Conservation (phyloP, 2,888 invertebrate genomes). For the Baronia brevicornis region DNA sequence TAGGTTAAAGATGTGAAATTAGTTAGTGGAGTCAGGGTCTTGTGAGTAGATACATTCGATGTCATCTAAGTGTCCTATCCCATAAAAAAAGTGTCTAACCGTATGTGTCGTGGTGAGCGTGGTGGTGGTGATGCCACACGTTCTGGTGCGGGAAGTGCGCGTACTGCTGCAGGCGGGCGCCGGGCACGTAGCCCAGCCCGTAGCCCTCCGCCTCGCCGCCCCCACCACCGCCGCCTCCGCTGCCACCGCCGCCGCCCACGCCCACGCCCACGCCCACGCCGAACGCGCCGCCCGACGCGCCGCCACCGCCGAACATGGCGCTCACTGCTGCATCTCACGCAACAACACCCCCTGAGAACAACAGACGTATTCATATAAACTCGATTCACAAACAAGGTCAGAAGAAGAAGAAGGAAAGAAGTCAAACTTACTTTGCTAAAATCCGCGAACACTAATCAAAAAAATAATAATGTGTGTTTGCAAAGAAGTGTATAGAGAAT, state of each 20-base stretch:
- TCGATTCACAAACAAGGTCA: neutral
- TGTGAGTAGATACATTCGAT: neutral
- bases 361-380: too few species aligned
- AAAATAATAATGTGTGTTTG: too few species aligned
- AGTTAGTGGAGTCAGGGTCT: too few species aligned
- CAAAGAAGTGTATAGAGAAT: too few species aligned
- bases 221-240: slow-evolving; percentile 33
- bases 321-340: slow-evolving; percentile 12
- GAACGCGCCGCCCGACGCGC: slow-evolving; percentile 30
- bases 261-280: slow-evolving; percentile 33
- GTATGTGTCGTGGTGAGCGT: slow-evolving; percentile 56
- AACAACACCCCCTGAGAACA: neutral
- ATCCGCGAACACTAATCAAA: too few species aligned
- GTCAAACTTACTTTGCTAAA: too few species aligned
- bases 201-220: slow-evolving; percentile 52
- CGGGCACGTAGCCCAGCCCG: slow-evolving; percentile 56
- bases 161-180: slow-evolving; percentile 61
- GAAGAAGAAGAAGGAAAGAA: neutral
- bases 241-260: slow-evolving; percentile 38
- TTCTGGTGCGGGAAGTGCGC: slow-evolving; percentile 68
- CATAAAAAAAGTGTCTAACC: slow-evolving; percentile 39
- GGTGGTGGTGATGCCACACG: slow-evolving; percentile 63
- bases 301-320: slow-evolving; percentile 25
- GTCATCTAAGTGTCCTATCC: neutral
- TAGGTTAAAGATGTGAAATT: too few species aligned